Evolutionary conservation across 2,797 vertebrate genomes (phyloP).

Genomic region (Philypnodon macrostomus): DNA sequence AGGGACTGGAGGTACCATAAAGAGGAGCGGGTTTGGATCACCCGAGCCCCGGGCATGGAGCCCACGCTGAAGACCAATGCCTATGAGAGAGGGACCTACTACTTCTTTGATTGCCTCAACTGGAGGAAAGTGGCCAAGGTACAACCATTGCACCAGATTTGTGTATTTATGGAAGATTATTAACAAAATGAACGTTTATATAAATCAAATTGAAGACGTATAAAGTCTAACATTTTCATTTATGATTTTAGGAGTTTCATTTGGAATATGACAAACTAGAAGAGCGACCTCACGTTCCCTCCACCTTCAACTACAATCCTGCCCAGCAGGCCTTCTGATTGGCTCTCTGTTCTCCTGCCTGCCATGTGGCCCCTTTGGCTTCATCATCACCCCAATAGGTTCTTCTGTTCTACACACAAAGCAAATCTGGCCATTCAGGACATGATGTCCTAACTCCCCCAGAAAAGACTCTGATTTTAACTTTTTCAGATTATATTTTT

Average conservation of each 20-base stretch:
- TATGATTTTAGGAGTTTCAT: conserved; percentile 84
- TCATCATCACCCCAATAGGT: conserved; percentile 73
- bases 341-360: conserved; percentile 65
- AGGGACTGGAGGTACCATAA: conserved; percentile 99
- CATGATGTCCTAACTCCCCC: conserved; percentile 55
- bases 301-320: conserved; percentile 95
- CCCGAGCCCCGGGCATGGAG: conserved; percentile 97
- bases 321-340: conserved; percentile 96
- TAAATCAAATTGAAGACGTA: not conserved
- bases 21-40: conserved; percentile 99
- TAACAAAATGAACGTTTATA: too few relatives aligned
- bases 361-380: conserved; percentile 89
- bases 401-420: conserved; percentile 75
- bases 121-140: conserved; percentile 99
- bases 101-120: conserved; percentile 99
- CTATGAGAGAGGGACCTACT: conserved; percentile 98
- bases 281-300: conserved; percentile 94
- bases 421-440: conserved; percentile 86
- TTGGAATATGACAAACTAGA: conserved; percentile 95
- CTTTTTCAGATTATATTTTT: conserved; percentile 42
- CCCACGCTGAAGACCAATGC: conserved; percentile 98
- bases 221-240: not conserved
- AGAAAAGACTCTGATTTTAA: conserved; percentile 87
- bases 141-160: too few relatives aligned
- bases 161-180: too few relatives aligned